Percentiles rank a stretch among this genome's conserved stretches.
Evolutionary conservation across 30 jellyfish, hydroid and myxozoan species (phyloP).

Genomic region (Morbakka virulenta): DNA sequence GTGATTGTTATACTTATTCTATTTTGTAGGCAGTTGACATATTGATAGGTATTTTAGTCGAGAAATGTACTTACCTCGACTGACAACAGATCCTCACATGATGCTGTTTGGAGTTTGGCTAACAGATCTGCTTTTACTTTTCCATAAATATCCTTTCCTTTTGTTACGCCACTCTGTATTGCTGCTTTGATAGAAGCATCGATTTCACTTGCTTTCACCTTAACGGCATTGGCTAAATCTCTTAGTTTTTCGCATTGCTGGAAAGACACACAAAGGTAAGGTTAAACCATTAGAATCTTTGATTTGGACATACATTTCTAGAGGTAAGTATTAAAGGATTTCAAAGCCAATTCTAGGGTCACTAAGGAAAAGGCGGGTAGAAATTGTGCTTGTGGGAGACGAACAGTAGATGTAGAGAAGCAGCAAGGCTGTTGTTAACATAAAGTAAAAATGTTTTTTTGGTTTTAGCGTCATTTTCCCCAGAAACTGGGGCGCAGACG

Average conservation of each 20-base stretch:
- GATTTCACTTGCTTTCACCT: conserved; percentile 58
- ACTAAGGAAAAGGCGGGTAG: conserved; percentile 16
- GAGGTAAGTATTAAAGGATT: background rate
- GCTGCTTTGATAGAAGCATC: conserved; percentile 62
- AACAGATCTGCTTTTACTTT: conserved; percentile 56
- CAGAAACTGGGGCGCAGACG: too few species aligned
- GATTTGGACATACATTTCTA: background rate
- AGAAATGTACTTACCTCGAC: conserved; percentile 38
- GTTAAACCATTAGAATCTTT: too few species aligned
- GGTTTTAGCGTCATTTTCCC: too few species aligned
- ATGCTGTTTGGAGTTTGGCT: conserved; percentile 55
- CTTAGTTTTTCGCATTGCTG: conserved; percentile 72
- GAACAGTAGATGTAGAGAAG: too few species aligned
- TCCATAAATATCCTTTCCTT: conserved; percentile 54
- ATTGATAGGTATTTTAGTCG: too few species aligned
- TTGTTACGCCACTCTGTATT: conserved; percentile 44
- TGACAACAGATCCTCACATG: conserved; percentile 71
- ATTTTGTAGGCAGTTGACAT: too few species aligned
- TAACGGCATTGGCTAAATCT: conserved; percentile 47
- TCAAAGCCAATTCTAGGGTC: background rate
- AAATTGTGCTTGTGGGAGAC: too few species aligned
- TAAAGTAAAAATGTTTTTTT: too few species aligned
- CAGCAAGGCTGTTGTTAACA: too few species aligned
- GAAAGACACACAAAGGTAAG: background rate
- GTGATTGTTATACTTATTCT: too few species aligned